Percentiles rank a stretch among this genome's conserved stretches.
Evolutionary conservation across 2,888 invertebrate species (phyloP).

Genomic region (Ormyrus rosae): DNA sequence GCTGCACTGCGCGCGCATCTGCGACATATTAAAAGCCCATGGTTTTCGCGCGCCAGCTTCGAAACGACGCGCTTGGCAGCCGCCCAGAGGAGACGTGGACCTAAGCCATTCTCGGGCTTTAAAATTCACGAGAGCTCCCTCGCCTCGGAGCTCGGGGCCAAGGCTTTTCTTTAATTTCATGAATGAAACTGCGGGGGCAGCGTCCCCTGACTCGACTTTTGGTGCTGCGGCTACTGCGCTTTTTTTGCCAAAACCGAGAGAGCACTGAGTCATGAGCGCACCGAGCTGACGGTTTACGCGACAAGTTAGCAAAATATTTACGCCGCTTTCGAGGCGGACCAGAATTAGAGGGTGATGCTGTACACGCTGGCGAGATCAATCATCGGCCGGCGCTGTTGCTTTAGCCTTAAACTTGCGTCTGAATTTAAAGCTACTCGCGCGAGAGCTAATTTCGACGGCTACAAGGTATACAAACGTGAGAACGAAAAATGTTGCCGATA

Average conservation of each 20-base stretch:
- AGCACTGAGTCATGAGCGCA: too few species aligned
- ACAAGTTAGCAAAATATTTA: constrained; percentile 33
- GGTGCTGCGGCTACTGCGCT: too few species aligned
- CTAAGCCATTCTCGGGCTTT: constrained; percentile 1
- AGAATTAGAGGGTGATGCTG: constrained; percentile 33
- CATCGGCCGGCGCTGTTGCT: constrained; percentile 6
- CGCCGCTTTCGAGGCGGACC: background rate
- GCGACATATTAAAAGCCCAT: background rate
- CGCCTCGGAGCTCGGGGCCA: background rate
- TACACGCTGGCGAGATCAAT: constrained; percentile 16
- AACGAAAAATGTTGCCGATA: constrained; percentile 8
- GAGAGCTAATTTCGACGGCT: too few species aligned
- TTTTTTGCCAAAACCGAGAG: too few species aligned
- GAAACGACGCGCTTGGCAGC: constrained; percentile 12
- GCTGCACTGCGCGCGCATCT: too few species aligned
- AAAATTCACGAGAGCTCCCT: constrained; percentile 21
- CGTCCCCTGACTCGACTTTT: background rate
- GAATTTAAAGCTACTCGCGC: constrained; percentile 5
- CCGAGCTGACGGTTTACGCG: background rate
- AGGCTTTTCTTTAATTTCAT: background rate
- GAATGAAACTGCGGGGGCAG: constrained; percentile 16
- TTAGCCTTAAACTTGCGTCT: constrained; percentile 44
- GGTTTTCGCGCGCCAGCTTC: background rate
- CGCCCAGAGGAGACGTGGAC: background rate
- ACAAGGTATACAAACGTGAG: background rate